These are phyloP conservation scores for Chaitophorus viminalis DNA, from an alignment of 2,888 invertebrate species.

Conservation along the genomic window DNA sequence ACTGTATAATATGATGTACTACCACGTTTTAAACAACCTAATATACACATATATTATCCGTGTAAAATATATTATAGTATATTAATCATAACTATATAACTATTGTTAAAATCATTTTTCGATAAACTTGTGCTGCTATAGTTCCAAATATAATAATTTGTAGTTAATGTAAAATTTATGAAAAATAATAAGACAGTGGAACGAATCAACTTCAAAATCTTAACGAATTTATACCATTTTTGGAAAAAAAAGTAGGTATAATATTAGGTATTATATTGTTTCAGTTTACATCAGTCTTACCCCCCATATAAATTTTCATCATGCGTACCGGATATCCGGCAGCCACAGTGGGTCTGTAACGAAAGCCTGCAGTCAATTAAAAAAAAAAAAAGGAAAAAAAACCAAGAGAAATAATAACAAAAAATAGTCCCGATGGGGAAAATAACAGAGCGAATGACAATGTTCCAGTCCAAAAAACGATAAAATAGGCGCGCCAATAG, in stretches of 20 bases:
- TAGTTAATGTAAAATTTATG: too few relatives aligned
- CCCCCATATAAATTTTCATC: constrained; percentile 2
- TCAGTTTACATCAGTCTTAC: constrained; percentile 32
- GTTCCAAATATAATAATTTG: too few relatives aligned
- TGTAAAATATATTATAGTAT: too few relatives aligned
- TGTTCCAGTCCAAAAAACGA: constrained; percentile 43
- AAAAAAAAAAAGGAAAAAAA: constrained; percentile 10
- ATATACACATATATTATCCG: too few relatives aligned
- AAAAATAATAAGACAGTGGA: not conserved
- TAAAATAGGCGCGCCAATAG: constrained; percentile 16
- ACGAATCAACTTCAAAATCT: not conserved
- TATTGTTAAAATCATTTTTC: too few relatives aligned
- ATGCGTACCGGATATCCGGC: constrained; percentile 51
- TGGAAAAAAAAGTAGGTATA: too few relatives aligned
- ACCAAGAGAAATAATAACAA: not conserved
- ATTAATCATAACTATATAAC: too few relatives aligned
- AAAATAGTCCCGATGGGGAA: constrained; percentile 11
- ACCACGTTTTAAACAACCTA: too few relatives aligned
- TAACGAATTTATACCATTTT: too few relatives aligned
- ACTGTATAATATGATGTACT: too few relatives aligned
- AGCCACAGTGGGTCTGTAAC: constrained; percentile 24
- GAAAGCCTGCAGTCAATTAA: constrained; percentile 38
- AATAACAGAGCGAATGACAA: constrained; percentile 41
- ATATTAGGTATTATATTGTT: too few relatives aligned
- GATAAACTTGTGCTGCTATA: too few relatives aligned